phyloP scores from a whole-genome alignment of 2,797 vertebrate species.

The Darevskia nairensis region DNA sequence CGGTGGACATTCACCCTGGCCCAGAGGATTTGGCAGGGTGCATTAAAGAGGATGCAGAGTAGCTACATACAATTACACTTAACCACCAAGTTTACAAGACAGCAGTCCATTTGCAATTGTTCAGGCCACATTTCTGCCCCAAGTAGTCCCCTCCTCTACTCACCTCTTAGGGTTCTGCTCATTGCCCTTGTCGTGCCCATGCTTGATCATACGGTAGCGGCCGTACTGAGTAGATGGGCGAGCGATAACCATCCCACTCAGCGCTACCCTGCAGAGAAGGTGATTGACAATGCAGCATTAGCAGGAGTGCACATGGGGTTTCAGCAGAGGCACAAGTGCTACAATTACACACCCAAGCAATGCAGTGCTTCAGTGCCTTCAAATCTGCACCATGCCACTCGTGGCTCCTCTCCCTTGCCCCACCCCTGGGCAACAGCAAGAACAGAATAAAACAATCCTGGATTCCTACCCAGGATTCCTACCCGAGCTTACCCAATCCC shows the following conservation, averaged over 20 bases:
- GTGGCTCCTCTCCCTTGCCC: no score
- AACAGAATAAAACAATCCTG: neutral
- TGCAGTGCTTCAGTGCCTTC: neutral
- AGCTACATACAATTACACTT: neutral
- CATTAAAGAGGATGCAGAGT: no score
- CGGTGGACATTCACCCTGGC: neutral
- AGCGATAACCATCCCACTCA: constrained; percentile 85
- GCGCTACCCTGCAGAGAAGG: constrained; percentile 78
- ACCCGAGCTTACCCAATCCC: neutral
- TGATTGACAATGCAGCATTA: neutral
- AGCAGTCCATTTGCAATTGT: neutral
- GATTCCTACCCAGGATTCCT: neutral
- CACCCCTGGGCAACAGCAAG: neutral
- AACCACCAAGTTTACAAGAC: neutral
- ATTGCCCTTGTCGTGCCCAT: constrained; percentile 84
- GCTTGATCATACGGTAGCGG: constrained; percentile 89
- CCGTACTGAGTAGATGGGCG: constrained; percentile 82
- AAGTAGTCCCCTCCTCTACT: neutral
- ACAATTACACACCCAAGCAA: neutral
- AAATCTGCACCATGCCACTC: neutral
- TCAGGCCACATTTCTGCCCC: neutral
- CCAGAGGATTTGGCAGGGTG: neutral
- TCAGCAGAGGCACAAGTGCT: neutral
- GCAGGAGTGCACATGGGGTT: neutral
- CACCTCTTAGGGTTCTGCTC: constrained; percentile 85